phyloP scores from a whole-genome alignment of 2,113 vertebrate genomes.

The Cervus canadensis region DNA sequence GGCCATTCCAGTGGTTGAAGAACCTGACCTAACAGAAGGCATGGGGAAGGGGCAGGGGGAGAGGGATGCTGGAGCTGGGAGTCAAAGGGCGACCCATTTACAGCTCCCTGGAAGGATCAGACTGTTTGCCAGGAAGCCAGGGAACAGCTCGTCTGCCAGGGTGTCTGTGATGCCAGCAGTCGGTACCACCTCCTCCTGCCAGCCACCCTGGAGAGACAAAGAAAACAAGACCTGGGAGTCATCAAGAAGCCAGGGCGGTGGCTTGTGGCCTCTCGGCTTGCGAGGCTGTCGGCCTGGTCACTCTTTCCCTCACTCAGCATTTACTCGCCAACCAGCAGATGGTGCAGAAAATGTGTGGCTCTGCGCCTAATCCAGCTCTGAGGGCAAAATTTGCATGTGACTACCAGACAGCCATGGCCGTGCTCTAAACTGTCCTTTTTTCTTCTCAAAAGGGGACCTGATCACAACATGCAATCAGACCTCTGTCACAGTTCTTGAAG shows the following conservation, averaged over 20 bases:
- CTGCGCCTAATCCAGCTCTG: not conserved
- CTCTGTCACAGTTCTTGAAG: not conserved
- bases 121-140: not conserved
- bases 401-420: not conserved
- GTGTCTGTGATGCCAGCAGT: not conserved
- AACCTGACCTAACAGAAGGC: not conserved
- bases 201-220: not conserved
- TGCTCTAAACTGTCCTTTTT: not conserved
- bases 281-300: not conserved
- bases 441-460: not conserved
- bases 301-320: constrained; percentile 53
- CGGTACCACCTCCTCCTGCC: not conserved
- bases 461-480: not conserved
- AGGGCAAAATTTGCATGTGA: constrained; percentile 9
- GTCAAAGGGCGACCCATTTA: not conserved
- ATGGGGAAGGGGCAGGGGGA: accelerated
- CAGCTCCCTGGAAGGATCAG: not conserved
- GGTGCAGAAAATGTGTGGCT: not conserved
- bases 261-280: not conserved
- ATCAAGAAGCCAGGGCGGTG: not conserved
- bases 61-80: no score
- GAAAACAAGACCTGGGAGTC: not conserved
- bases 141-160: not conserved
- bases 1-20: not conserved
- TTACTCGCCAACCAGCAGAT: constrained; percentile 52